These are phyloP conservation scores for Rhabdomys dilectus DNA, from an alignment of 2,113 vertebrate species.

Conservation along the genomic window DNA sequence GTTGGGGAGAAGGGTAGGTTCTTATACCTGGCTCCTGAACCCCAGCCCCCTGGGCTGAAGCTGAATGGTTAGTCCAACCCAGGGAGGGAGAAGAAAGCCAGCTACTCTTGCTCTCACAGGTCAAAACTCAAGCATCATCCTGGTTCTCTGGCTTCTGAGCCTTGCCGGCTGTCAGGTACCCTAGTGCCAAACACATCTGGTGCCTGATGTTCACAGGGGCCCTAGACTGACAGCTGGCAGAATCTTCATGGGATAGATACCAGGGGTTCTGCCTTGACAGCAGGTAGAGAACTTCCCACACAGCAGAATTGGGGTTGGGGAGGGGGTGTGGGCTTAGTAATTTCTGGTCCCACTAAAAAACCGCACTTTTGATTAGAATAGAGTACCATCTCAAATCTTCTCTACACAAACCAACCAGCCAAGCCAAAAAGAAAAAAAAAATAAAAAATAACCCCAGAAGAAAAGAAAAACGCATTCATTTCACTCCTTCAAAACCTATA, in stretches of 20 bases:
- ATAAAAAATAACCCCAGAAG: not conserved
- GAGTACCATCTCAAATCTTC: constrained; percentile 81
- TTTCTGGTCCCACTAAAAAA: constrained; percentile 83
- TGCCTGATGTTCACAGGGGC: not conserved
- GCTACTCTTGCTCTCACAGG: not conserved
- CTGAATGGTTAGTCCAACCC: not conserved
- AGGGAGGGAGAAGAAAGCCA: not conserved
- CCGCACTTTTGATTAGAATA: constrained; percentile 81
- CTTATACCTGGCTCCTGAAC: constrained; percentile 29
- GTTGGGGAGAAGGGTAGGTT: not conserved
- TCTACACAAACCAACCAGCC: constrained; percentile 62
- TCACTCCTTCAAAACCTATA: constrained; percentile 75
- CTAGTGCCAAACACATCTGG: not conserved
- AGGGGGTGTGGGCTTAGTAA: constrained; percentile 38
- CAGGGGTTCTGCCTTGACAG: constrained; percentile 17
- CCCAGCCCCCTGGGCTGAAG: not conserved
- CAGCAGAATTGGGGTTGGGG: not conserved
- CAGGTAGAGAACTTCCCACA: constrained; percentile 43
- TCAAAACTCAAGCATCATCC: not conserved
- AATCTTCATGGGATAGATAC: not conserved
- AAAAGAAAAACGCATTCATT: constrained; percentile 63
- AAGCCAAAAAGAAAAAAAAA: not conserved
- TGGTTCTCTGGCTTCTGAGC: not conserved
- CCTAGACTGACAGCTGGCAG: not conserved
- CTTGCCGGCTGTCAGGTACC: not conserved